phyloP scores from a whole-genome alignment of 2,888 invertebrate species.

The Dasysyrphus tricinctus region DNA sequence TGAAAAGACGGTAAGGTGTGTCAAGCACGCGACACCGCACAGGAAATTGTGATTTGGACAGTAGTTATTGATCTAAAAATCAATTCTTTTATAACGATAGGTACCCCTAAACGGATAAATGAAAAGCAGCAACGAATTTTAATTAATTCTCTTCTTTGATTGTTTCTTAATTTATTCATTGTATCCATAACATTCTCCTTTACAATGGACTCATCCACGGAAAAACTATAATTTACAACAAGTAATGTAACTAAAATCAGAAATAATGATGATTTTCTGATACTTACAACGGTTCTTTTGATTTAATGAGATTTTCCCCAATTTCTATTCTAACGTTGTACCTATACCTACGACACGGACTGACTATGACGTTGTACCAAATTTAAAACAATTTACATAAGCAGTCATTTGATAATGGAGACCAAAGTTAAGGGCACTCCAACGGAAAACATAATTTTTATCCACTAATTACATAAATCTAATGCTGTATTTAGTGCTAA shows the following conservation, averaged over 20 bases:
- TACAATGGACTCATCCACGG: neutral
- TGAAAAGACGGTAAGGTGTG: too few relatives aligned
- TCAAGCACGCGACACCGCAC: too few relatives aligned
- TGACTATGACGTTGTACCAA: neutral
- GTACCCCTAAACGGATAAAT: neutral
- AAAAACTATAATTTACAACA: neutral
- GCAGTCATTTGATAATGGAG: conserved; percentile 12
- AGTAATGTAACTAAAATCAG: neutral
- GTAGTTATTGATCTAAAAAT: too few relatives aligned
- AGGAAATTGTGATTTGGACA: too few relatives aligned
- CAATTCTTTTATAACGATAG: too few relatives aligned
- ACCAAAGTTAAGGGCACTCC: neutral
- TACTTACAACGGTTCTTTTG: conserved; percentile 8
- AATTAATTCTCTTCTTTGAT: neutral
- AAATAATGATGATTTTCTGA: conserved; percentile 16
- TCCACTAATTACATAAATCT: conserved; percentile 42
- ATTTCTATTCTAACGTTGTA: neutral
- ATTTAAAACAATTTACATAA: conserved; percentile 10
- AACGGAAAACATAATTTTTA: conserved; percentile 24
- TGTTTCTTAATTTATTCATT: neutral
- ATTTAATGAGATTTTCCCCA: neutral
- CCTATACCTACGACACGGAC: too few relatives aligned
- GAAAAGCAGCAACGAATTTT: neutral
- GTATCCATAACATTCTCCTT: neutral
- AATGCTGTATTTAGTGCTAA: conserved; percentile 28